Evolutionary conservation across 2,113 vertebrate species (phyloP), one percentile per base, ranked within the genome.

Genomic region (Zootoca vivipara): DNA sequence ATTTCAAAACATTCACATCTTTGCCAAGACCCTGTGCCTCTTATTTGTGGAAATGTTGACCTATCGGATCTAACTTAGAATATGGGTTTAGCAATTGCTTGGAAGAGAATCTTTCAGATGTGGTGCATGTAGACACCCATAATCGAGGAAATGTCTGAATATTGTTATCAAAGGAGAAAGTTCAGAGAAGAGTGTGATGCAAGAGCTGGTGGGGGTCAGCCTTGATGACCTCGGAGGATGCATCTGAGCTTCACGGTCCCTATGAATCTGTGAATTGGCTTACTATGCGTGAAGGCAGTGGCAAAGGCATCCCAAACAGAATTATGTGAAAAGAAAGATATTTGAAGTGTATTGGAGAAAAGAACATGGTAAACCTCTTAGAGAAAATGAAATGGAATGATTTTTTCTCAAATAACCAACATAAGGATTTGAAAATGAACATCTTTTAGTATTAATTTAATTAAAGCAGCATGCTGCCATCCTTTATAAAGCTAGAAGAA

Each of bases 361-460:
- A 94, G 93, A 93, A 89, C 52, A 81, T 94, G 92, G 94, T 95
- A 96, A 96, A 95, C 94, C 96, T 96, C 96, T 95, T 95, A 96
- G 94, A 92, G 91, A 73, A 88, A 96, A 94, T 81, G 92, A 90
- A 95, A 91, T 96, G 93, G 94, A 96, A 95, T 94, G 83, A 94
- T 93, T 96, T 93, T 20, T 94, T 93, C 94, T 96, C 91, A 88
- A 95, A 95, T 95, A 96, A 94, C 94, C 94, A 95, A 96, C 95
- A 91, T 94, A 96, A 94, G 95, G 95, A 95, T 96, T 96, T 96
- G 94, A 94, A 95, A 96, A 95, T 93, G 93, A 96, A 96, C 93
- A 96, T 95, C 95, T 94, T 94, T 92, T 93, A 93, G 94, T 81
- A 92, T 96, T 97, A 97, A 97, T 97, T 97, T 97, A 97, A 97